Base-by-base conservation (phyloP, 2,797 vertebrate genomes). In the Salmo trutta region DNA sequence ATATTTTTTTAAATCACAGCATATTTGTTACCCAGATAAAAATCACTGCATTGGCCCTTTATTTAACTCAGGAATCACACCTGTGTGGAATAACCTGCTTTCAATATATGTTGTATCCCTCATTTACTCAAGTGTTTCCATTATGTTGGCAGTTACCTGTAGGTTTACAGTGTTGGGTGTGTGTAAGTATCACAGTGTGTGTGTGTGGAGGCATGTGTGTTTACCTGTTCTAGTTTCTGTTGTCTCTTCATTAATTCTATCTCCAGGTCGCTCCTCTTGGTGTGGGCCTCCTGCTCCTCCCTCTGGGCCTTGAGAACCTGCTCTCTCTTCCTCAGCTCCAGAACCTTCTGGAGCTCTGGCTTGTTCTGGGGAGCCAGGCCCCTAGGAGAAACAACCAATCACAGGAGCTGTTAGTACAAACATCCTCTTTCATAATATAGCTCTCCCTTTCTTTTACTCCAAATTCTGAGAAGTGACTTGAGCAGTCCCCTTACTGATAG, bases 361-460 rank as follows among this genome's bases (percentile, higher is more conserved):
- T 99, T 99, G 91, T 99, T 99, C 89, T 98, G 97, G 79, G 97
- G 96, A 75, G 97, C 96, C 78, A 99, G 94, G 86, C 98, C 98
- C 90, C 98, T 99, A 82, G 31, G 17, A 69, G 69, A 85, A 73
- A 51, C 62, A 56, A 73, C 41, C 72, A 73, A 80, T 56, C 17
- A 81, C 33, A 1, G 31, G 80, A 47, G 10, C 10, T 41, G 81
- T 88, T 79, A 78, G 51, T 29, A 24, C 71, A 31, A 82, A 21
- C 62, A 53, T 51, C n/a, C 41, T 3, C 41, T 47, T 47, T 47
- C 10, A 47, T 47, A 47, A 14, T 47, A 47, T 12, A 47, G 12
- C 8, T 47, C 41, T 47, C 41, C 2, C 41, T 47, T 47, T 47
- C 0, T 14, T 47, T 47, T 47, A 47, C 41, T 14, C 41, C 10